phyloP scores from a whole-genome alignment of 2,113 vertebrate genomes.

The Triplophysa tibetana region DNA sequence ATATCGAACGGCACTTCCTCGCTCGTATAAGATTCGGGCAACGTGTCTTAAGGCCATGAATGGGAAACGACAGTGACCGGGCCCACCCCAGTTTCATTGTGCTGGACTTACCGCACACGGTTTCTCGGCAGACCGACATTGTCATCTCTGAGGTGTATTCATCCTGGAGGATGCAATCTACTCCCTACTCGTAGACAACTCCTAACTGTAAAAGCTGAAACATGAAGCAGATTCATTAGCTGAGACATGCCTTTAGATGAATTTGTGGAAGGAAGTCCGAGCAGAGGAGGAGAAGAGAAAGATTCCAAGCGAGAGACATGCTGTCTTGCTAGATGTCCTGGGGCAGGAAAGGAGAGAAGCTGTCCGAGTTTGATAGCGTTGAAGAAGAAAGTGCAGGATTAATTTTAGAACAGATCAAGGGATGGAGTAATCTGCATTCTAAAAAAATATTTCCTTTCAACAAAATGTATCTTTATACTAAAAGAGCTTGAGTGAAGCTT shows the following conservation, averaged over 20 bases:
- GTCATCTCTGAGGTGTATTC: constrained; percentile 51
- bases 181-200: constrained; percentile 45
- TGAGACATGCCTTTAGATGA: constrained; percentile 54
- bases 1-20: constrained; percentile 45
- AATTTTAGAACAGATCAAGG: background rate
- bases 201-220: constrained; percentile 49
- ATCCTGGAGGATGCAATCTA: constrained; percentile 23
- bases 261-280: constrained; percentile 71
- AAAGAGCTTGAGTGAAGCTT: background rate
- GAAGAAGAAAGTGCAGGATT: constrained; percentile 14
- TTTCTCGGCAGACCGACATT: constrained; percentile 53
- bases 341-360: constrained; percentile 17
- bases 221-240: constrained; percentile 2
- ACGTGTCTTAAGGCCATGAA: constrained; percentile 50
- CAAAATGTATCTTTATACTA: background rate
- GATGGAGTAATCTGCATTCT: background rate
- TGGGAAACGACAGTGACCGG: constrained; percentile 50
- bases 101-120: background rate
- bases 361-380: constrained; percentile 10
- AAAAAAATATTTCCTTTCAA: constrained; percentile 12
- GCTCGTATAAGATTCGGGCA: constrained; percentile 33
- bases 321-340: constrained; percentile 9
- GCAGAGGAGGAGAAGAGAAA: constrained; percentile 15
- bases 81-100: constrained; percentile 56
- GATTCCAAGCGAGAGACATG: background rate